Percentiles rank a stretch among this genome's conserved stretches.
These are phyloP conservation scores for Trinorchestia longiramus DNA, from an alignment of 1,140 invertebrate genomes.

Conservation along the genomic window DNA sequence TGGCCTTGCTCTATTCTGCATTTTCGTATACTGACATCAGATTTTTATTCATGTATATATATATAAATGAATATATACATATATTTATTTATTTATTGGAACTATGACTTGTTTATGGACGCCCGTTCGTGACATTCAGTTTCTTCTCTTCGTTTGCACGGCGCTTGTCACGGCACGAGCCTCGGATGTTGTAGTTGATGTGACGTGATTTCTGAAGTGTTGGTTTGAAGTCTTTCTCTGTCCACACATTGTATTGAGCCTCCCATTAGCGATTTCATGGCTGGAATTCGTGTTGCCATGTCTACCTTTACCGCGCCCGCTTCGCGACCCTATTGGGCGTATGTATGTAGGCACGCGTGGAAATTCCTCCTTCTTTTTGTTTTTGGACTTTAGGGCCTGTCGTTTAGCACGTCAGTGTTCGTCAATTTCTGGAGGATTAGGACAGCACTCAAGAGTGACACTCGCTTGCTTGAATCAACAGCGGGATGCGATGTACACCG, in stretches of 20 bases:
- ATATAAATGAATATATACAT: too few species aligned
- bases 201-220: constrained; percentile 33
- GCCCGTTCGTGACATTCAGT: neutral
- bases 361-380: constrained; percentile 15
- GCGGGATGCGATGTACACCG: neutral
- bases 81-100: neutral
- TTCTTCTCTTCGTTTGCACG: neutral
- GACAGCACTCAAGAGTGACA: constrained; percentile 15
- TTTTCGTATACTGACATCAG: neutral
- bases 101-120: neutral
- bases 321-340: neutral
- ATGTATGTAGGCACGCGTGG: neutral
- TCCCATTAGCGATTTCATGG: constrained; percentile 46
- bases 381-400: constrained; percentile 20
- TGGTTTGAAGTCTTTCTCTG: neutral
- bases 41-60: too few species aligned
- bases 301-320: neutral
- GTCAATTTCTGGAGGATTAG: constrained; percentile 43
- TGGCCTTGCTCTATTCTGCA: neutral
- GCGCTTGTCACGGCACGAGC: neutral
- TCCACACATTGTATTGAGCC: constrained; percentile 22
- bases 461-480: constrained; percentile 33
- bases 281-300: constrained; percentile 26
- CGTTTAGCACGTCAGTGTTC: constrained; percentile 49
- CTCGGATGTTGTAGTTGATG: neutral